Percentiles rank a stretch among this genome's conserved stretches.
Evolutionary conservation across 2,797 vertebrate genomes (phyloP).

Genomic region (Manis crassicaudata): DNA sequence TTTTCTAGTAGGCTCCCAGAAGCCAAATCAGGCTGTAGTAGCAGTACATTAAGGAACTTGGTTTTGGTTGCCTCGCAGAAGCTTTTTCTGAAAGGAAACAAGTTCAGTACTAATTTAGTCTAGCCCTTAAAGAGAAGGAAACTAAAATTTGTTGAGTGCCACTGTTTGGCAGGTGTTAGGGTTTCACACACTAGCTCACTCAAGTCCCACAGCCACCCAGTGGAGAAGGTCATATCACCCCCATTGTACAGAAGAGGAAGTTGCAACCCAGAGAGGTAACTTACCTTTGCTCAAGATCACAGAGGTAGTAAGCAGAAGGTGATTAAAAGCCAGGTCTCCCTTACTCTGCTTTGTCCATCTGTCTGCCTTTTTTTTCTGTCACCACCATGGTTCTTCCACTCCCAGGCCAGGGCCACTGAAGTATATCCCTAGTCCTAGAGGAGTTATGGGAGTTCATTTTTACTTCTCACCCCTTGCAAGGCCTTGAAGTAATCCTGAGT

Average conservation of each 20-base stretch:
- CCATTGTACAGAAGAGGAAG: background rate
- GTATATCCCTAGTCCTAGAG: background rate
- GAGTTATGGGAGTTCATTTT: background rate
- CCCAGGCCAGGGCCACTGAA: background rate
- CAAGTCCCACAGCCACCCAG: background rate
- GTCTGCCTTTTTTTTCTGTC: background rate
- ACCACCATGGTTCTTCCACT: background rate
- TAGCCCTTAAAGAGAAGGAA: background rate
- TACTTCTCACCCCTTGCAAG: background rate
- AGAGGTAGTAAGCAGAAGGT: background rate
- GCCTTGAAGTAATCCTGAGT: background rate
- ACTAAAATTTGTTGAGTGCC: background rate
- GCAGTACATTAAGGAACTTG: background rate
- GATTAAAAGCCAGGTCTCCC: background rate
- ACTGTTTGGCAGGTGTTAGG: background rate
- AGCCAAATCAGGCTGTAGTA: background rate
- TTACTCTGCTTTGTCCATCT: background rate
- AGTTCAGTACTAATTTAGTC: background rate
- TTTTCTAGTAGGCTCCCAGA: background rate
- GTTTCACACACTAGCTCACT: background rate
- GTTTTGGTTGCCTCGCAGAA: background rate
- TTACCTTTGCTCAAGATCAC: background rate
- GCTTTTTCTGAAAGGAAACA: constrained; percentile 9
- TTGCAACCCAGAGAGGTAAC: background rate
- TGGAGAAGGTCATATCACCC: background rate